Conservation (phyloP, 2,888 invertebrate species). For the Colostygia pectinataria region DNA sequence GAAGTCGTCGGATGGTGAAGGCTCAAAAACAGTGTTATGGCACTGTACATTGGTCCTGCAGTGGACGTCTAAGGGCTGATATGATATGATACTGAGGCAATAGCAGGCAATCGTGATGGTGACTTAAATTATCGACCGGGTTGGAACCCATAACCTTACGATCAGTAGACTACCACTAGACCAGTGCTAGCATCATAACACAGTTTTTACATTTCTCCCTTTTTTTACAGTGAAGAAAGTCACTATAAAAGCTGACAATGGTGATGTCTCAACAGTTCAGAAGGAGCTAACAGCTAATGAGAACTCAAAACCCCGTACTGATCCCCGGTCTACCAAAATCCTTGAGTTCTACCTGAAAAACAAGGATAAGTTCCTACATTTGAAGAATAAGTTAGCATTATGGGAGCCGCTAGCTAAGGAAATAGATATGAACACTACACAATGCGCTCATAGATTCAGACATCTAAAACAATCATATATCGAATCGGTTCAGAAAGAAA, state of each 20-base stretch:
- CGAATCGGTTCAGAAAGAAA: conserved; percentile 64
- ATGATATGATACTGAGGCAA: too few species aligned
- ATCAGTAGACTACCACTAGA: too few species aligned
- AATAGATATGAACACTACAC: conserved; percentile 57
- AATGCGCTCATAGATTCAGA: conserved; percentile 68
- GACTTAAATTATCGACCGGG: too few species aligned
- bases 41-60: too few species aligned
- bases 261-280: conserved; percentile 49
- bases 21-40: too few species aligned
- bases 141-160: too few species aligned
- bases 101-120: too few species aligned
- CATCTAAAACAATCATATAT: conserved; percentile 70
- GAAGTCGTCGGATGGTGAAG: too few species aligned
- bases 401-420: conserved; percentile 63
- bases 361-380: conserved; percentile 58
- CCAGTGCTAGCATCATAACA: too few species aligned
- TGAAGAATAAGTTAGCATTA: conserved; percentile 52
- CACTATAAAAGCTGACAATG: conserved; percentile 47
- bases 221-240: conserved; percentile 58
- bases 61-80: too few species aligned
- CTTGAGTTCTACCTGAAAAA: conserved; percentile 69
- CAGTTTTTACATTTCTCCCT: too few species aligned
- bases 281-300: conserved; percentile 26
- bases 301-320: conserved; percentile 41
- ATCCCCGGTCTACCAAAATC: conserved; percentile 66